Evolutionary conservation across 2,888 invertebrate species (phyloP).

Genomic region (Tortricodes alternella): DNA sequence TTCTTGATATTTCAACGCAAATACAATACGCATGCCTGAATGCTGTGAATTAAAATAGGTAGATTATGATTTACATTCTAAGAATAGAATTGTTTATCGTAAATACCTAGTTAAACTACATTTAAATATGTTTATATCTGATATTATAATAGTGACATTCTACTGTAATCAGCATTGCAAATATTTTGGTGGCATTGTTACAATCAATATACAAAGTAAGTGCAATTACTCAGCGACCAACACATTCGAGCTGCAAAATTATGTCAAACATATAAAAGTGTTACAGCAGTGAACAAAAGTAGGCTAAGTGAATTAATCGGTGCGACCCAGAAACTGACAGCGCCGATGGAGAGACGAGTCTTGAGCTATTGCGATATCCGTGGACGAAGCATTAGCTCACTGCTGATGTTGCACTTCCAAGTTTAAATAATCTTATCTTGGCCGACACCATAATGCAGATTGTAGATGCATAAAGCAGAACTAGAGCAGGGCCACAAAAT

Average conservation of each 20-base stretch:
- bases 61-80: background rate
- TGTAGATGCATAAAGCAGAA: conserved; percentile 17
- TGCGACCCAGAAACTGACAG: conserved; percentile 75
- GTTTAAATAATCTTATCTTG: conserved; percentile 20
- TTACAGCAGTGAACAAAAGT: conserved; percentile 75
- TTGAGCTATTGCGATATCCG: conserved; percentile 33
- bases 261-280: conserved; percentile 74
- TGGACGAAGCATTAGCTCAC: conserved; percentile 12
- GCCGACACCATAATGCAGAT: conserved; percentile 11
- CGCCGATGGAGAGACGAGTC: conserved; percentile 48
- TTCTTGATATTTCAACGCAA: background rate
- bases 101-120: too few species aligned
- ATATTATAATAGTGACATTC: background rate
- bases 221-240: conserved; percentile 45
- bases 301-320: conserved; percentile 78
- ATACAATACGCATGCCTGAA: background rate
- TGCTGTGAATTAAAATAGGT: background rate
- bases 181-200: background rate
- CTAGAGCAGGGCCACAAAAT: conserved; percentile 21
- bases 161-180: background rate
- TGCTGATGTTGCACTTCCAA: conserved; percentile 19
- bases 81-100: too few species aligned
- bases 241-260: conserved; percentile 61
- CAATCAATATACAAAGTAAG: conserved; percentile 38
- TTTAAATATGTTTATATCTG: too few species aligned